These are phyloP conservation scores for Cryptocephalus primarius DNA, from an alignment of 2,888 invertebrate species.

Conservation along the genomic window DNA sequence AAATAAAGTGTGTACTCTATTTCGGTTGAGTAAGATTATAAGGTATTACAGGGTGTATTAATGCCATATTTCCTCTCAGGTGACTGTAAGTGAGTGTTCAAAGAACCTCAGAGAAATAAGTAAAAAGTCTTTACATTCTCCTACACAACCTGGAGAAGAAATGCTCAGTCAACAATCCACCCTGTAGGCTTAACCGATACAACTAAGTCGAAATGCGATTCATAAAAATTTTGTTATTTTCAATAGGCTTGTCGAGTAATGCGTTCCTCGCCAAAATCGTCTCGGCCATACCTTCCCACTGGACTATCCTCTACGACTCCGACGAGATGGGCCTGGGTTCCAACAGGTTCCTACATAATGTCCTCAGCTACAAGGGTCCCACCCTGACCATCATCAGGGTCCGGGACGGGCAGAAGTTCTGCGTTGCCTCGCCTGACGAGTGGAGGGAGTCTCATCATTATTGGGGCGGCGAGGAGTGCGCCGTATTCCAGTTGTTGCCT, in stretches of 20 bases:
- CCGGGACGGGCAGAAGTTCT: conserved; percentile 53
- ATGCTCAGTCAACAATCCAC: too few relatives aligned
- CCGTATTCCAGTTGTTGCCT: conserved; percentile 65
- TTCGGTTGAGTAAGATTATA: too few relatives aligned
- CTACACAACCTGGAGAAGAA: too few relatives aligned
- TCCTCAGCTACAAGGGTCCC: conserved; percentile 65
- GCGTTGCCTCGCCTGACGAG: conserved; percentile 65
- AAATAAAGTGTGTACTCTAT: too few relatives aligned
- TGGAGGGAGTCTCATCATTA: conserved; percentile 81
- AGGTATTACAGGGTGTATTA: too few relatives aligned
- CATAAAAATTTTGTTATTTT: neutral
- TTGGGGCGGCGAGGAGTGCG: conserved; percentile 72
- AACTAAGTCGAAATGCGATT: too few relatives aligned
- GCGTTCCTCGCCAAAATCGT: conserved; percentile 52
- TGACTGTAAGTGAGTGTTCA: too few relatives aligned
- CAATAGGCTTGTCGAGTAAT: conserved; percentile 25
- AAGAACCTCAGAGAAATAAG: too few relatives aligned
- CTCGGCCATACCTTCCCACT: conserved; percentile 65
- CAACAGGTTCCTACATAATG: conserved; percentile 78
- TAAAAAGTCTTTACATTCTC: too few relatives aligned
- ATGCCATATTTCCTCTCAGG: too few relatives aligned
- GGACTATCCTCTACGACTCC: conserved; percentile 76
- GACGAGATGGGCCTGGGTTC: conserved; percentile 78
- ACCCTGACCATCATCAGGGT: conserved; percentile 51
- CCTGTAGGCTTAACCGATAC: too few relatives aligned